Percentiles rank a stretch among this genome's conserved stretches.
phyloP scores from a whole-genome alignment of 2,888 invertebrate species.

The Incurvaria masculella region DNA sequence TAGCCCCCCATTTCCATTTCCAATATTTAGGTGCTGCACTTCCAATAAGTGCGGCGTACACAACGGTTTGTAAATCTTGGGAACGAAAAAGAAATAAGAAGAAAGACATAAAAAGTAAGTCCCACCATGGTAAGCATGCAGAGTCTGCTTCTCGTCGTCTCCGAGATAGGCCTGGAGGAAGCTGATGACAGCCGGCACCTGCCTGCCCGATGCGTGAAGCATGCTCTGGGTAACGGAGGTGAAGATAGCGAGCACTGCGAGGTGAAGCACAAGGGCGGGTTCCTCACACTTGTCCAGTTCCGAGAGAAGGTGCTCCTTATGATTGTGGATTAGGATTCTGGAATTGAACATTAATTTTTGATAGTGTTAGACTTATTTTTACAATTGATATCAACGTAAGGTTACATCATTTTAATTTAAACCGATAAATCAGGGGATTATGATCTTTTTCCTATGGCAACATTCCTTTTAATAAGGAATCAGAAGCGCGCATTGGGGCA shows the following conservation, averaged over 20 bases:
- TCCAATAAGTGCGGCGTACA: too few species aligned
- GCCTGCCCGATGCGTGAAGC: conserved; percentile 91
- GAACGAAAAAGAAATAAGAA: too few species aligned
- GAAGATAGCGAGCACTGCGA: conserved; percentile 75
- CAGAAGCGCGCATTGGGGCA: too few species aligned
- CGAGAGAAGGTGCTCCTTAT: conserved; percentile 76
- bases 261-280: conserved; percentile 74
- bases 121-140: conserved; percentile 78
- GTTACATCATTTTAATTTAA: too few species aligned
- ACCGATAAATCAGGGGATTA: too few species aligned
- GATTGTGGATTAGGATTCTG: conserved; percentile 71
- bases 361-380: too few species aligned
- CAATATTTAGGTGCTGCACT: too few species aligned
- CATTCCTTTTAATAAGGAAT: too few species aligned
- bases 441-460: too few species aligned
- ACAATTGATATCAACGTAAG: too few species aligned
- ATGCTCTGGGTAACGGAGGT: conserved; percentile 77
- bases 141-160: conserved; percentile 59
- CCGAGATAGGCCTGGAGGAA: conserved; percentile 69
- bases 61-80: too few species aligned
- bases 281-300: conserved; percentile 74
- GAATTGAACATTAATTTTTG: conserved; percentile 17
- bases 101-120: background rate
- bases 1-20: too few species aligned
- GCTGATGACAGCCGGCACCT: conserved; percentile 76